A percentile compares a stretch with the other conserved stretches of the same genome.
Conservation (phyloP, 2,797 vertebrate species). For the Spinibarbus caldwelli region DNA sequence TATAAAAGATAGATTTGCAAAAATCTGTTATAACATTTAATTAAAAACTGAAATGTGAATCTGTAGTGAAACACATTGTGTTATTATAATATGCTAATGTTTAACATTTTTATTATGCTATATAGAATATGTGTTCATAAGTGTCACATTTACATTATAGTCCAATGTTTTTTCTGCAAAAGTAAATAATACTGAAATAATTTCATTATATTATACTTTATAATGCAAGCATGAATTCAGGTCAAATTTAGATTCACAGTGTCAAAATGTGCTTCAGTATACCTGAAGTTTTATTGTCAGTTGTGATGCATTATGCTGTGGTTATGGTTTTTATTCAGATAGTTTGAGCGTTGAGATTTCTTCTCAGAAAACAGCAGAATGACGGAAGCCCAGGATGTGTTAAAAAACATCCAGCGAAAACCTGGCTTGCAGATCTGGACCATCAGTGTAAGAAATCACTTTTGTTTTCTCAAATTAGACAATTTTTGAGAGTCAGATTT, state of each 20-base stretch:
- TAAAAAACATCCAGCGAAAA: slow-evolving; percentile 74
- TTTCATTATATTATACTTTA: not conserved
- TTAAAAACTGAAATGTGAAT: not conserved
- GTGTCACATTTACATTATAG: not conserved
- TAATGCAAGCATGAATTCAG: not conserved
- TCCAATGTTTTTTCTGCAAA: not conserved
- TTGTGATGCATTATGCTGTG: not conserved
- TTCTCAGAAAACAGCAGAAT: slow-evolving; percentile 75
- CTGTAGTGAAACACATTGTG: not conserved
- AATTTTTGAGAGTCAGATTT: not conserved
- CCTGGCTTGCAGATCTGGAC: slow-evolving; percentile 92
- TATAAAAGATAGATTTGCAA: not conserved
- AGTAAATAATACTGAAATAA: not conserved
- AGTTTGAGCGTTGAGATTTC: slow-evolving; percentile 14
- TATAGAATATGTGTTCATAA: not conserved
- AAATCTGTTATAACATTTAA: slow-evolving; percentile 9
- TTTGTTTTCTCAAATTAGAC: not conserved
- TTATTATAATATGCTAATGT: not conserved
- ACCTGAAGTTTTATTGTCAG: not conserved
- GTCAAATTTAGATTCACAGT: no score
- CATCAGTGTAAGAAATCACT: slow-evolving; percentile 82
- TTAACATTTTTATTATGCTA: not conserved
- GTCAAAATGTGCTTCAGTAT: not conserved
- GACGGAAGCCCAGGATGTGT: slow-evolving; percentile 70
- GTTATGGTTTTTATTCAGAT: not conserved